These are phyloP conservation scores for Illadopsis cleaveri DNA, from an alignment of 2,113 vertebrate genomes.

Conservation along the genomic window DNA sequence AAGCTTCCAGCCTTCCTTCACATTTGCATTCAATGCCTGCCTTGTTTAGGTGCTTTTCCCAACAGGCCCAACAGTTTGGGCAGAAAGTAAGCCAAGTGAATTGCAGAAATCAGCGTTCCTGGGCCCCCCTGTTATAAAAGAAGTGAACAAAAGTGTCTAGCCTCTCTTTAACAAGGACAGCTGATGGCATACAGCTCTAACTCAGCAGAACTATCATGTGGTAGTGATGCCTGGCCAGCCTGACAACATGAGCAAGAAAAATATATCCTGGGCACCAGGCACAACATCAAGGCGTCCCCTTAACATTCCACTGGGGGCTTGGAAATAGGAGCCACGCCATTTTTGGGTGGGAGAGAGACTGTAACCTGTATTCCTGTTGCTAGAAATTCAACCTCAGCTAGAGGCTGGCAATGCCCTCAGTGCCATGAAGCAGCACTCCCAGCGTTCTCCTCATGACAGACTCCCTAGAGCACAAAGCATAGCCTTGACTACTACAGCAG, in stretches of 20 bases:
- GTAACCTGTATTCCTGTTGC: neutral
- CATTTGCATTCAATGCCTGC: neutral
- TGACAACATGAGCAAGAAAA: rapidly evolving
- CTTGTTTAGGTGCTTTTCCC: neutral
- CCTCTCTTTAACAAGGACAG: neutral
- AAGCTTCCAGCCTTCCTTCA: neutral
- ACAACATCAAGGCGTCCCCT: neutral
- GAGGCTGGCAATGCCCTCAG: neutral
- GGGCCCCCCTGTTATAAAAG: too few species aligned
- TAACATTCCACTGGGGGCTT: neutral
- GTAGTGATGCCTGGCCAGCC: neutral
- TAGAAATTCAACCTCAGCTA: neutral
- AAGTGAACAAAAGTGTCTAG: neutral
- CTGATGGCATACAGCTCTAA: neutral
- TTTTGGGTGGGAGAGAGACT: neutral
- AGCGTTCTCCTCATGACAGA: rapidly evolving
- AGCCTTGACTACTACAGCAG: too few species aligned
- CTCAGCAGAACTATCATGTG: rapidly evolving
- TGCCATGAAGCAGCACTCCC: rapidly evolving
- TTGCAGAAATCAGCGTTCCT: rapidly evolving
- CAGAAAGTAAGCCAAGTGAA: neutral
- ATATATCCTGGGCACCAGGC: neutral
- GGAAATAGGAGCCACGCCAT: neutral
- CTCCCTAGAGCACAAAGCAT: too few species aligned
- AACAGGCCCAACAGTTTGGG: neutral